These are phyloP conservation scores for Telenomus remus DNA, from an alignment of 1,140 invertebrate species.

Conservation along the genomic window DNA sequence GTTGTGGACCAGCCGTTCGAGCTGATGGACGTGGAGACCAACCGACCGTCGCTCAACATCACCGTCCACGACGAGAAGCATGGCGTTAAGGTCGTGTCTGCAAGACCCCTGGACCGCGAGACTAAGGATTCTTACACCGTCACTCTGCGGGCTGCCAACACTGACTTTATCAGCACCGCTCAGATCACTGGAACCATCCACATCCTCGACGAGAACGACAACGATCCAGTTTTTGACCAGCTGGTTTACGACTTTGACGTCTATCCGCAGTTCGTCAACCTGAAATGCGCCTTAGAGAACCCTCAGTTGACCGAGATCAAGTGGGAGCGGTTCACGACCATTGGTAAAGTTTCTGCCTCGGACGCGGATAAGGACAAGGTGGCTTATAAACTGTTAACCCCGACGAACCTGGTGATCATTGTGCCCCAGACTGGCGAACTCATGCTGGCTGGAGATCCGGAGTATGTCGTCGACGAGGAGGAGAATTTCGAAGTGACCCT, in stretches of 20 bases:
- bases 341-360: constrained; percentile 87
- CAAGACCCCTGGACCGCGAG: constrained; percentile 84
- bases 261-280: constrained; percentile 76
- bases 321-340: constrained; percentile 85
- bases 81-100: constrained; percentile 83
- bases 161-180: constrained; percentile 83
- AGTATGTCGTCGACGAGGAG: constrained; percentile 75
- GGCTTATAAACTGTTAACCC: constrained; percentile 86
- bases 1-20: constrained; percentile 83
- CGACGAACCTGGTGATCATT: constrained; percentile 87
- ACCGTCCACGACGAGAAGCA: constrained; percentile 78
- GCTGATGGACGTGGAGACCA: constrained; percentile 78
- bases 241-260: constrained; percentile 87
- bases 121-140: constrained; percentile 81
- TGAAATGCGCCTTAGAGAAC: constrained; percentile 70
- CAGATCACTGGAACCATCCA: constrained; percentile 83
- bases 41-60: constrained; percentile 76
- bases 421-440: constrained; percentile 94
- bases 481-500: constrained; percentile 79
- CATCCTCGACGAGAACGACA: constrained; percentile 92
- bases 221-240: constrained; percentile 87
- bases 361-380: constrained; percentile 92
- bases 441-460: constrained; percentile 84
- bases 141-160: constrained; percentile 84
- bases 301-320: constrained; percentile 70